These are phyloP conservation scores for Siniperca scherzeri DNA, from an alignment of 2,797 vertebrate species.

Conservation along the genomic window DNA sequence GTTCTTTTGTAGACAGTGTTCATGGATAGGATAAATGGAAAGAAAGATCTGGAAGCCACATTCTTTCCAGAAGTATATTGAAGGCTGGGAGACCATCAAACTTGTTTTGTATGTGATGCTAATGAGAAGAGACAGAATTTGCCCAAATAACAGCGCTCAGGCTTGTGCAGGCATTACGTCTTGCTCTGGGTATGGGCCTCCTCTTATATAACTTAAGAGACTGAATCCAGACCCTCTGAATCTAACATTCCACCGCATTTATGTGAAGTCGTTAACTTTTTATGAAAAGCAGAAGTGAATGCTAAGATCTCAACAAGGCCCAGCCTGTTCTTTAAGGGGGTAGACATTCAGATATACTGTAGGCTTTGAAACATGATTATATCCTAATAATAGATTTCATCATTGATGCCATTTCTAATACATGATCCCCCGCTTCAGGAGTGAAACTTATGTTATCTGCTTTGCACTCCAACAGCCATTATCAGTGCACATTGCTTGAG, in stretches of 20 bases:
- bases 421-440: conserved; percentile 19
- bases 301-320: conserved; percentile 52
- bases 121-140: conserved; percentile 77
- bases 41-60: conserved; percentile 52
- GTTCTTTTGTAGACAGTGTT: conserved; percentile 12
- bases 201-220: conserved; percentile 82
- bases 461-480: conserved; percentile 14
- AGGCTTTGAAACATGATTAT: conserved; percentile 36
- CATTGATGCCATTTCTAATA: conserved; percentile 35
- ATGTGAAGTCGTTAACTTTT: conserved; percentile 75
- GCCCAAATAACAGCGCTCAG: conserved; percentile 67
- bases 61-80: conserved; percentile 69
- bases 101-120: conserved; percentile 71
- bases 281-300: conserved; percentile 71
- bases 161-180: conserved; percentile 79
- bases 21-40: conserved; percentile 17
- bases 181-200: conserved; percentile 69
- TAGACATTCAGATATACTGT: conserved; percentile 33
- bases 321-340: conserved; percentile 53
- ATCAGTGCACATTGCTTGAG: conserved; percentile 15
- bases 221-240: conserved; percentile 74
- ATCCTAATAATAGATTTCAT: conserved; percentile 19
- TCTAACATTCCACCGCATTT: conserved; percentile 77
- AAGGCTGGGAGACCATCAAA: conserved; percentile 60
- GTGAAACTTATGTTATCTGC: not conserved